phyloP scores from a whole-genome alignment of 2,797 vertebrate species.

The Hoplostethus mediterraneus region DNA sequence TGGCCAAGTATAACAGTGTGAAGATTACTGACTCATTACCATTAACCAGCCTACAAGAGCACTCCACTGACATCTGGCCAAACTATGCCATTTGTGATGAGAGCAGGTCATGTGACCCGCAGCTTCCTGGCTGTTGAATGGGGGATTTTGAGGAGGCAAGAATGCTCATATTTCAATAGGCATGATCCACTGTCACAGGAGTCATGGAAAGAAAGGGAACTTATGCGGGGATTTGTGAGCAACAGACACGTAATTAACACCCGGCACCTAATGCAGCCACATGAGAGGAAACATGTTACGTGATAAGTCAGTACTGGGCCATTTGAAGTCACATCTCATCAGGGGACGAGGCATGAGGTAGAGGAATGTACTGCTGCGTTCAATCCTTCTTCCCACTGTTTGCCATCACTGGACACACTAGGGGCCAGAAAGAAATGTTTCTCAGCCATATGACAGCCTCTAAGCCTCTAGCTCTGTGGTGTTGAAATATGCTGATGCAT shows the following conservation, averaged over 20 bases:
- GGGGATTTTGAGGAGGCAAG: conserved; percentile 29
- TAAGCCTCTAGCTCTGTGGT: conserved; percentile 34
- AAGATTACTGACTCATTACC: conserved; percentile 27
- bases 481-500: conserved; percentile 55
- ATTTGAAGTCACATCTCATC: conserved; percentile 54
- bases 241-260: conserved; percentile 68
- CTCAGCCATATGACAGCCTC: conserved; percentile 50
- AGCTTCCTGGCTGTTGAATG: conserved; percentile 51
- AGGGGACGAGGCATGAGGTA: conserved; percentile 41
- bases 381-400: conserved; percentile 48
- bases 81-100: conserved; percentile 58
- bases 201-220: conserved; percentile 25
- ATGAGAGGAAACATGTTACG: conserved; percentile 53
- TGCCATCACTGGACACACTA: conserved; percentile 61
- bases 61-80: conserved; percentile 56
- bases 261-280: conserved; percentile 47
- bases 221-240: conserved; percentile 43
- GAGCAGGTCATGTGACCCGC: conserved; percentile 51
- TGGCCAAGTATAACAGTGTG: not conserved
- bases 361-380: conserved; percentile 47
- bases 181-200: conserved; percentile 19
- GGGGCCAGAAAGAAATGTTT: conserved; percentile 46
- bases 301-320: conserved; percentile 38
- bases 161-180: conserved; percentile 9
- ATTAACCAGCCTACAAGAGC: conserved; percentile 5